phyloP scores from a whole-genome alignment of 2,797 vertebrate genomes.

The Pangasius krempfi region DNA sequence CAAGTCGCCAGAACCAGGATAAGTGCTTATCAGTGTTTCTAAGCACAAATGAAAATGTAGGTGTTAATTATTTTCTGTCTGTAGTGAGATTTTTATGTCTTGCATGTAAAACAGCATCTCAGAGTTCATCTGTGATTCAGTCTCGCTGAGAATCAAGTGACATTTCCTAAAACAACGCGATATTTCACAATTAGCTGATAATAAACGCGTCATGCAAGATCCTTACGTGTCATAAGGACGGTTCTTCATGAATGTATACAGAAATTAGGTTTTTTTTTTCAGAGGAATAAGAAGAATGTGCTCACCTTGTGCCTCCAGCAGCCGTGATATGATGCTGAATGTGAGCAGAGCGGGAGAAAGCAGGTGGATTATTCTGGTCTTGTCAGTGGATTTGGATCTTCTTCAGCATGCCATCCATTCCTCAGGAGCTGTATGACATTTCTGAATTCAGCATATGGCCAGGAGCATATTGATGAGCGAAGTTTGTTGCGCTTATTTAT shows the following conservation, averaged over 20 bases:
- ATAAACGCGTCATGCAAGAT: too few relatives aligned
- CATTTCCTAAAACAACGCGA: not conserved
- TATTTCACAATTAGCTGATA: not conserved
- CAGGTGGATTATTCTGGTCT: not conserved
- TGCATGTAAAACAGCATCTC: not conserved
- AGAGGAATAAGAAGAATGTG: too few relatives aligned
- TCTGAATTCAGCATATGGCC: not conserved
- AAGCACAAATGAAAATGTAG: not conserved
- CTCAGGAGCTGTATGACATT: not conserved
- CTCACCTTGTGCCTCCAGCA: conserved; percentile 7
- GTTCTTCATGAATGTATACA: too few relatives aligned
- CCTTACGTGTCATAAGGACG: not conserved
- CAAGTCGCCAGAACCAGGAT: not conserved
- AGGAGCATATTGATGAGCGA: not conserved
- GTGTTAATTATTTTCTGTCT: not conserved
- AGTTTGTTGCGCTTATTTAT: not conserved
- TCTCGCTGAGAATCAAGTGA: not conserved
- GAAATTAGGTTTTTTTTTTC: too few relatives aligned
- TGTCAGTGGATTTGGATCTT: not conserved
- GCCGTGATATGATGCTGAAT: not conserved
- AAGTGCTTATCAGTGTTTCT: not conserved
- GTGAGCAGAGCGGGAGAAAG: not conserved
- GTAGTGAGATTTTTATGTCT: not conserved
- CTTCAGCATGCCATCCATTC: conserved; percentile 6
- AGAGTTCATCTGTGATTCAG: not conserved